Conservation (phyloP, 2,888 invertebrate genomes). For the Octonoba sinensis region DNA sequence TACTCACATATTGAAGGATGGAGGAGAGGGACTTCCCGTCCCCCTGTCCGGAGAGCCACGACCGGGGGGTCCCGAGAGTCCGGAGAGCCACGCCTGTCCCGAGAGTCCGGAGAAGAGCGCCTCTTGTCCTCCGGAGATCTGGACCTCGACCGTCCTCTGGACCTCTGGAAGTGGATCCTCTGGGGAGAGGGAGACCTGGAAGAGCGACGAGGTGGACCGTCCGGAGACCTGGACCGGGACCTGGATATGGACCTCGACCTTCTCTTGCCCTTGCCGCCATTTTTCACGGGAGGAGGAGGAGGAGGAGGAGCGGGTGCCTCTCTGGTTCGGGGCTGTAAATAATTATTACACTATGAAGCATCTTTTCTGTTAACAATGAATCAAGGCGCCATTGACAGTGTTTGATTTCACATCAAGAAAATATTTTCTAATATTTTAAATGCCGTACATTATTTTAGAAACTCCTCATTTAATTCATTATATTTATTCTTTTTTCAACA, state of each 20-base stretch:
- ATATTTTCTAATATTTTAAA: no score
- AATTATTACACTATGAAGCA: no score
- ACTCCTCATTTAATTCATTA: no score
- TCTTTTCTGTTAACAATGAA: no score
- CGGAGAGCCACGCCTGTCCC: no score
- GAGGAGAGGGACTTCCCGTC: slow-evolving; percentile 77
- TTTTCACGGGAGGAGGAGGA: slow-evolving; percentile 11
- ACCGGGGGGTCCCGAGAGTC: no score
- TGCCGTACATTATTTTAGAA: no score
- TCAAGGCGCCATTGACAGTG: no score
- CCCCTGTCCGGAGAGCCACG: no score
- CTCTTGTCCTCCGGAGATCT: slow-evolving; percentile 52
- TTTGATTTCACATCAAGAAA: no score
- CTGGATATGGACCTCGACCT: slow-evolving; percentile 64
- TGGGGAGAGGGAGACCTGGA: slow-evolving; percentile 46
- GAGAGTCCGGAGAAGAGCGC: slow-evolving; percentile 65
- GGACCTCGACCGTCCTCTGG: slow-evolving; percentile 67
- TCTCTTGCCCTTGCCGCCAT: slow-evolving; percentile 42
- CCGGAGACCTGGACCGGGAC: slow-evolving; percentile 70
- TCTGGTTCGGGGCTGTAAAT: slow-evolving; percentile 43
- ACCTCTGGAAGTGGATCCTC: slow-evolving; percentile 46
- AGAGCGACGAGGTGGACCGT: slow-evolving; percentile 20
- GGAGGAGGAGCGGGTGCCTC: background rate
- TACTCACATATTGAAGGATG: slow-evolving; percentile 80
- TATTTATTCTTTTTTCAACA: no score